A percentile compares a stretch with the other conserved stretches of the same genome.
These are phyloP conservation scores for Limonius californicus DNA, from an alignment of 1,140 invertebrate species.

Conservation along the genomic window DNA sequence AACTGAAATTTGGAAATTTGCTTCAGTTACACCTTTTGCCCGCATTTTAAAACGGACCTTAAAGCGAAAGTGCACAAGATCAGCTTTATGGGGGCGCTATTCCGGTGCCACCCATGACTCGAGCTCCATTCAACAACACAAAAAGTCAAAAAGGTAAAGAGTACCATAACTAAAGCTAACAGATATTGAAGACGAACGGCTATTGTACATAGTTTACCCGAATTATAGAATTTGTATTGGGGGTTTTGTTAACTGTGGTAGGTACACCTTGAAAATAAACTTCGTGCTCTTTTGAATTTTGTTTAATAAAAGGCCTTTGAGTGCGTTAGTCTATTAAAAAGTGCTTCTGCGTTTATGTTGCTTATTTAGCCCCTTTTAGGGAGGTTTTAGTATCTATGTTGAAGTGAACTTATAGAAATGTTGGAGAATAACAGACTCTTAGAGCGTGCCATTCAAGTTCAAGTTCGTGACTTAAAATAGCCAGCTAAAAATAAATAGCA, in stretches of 20 bases:
- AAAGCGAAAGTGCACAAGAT: background rate
- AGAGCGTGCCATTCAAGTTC: no score
- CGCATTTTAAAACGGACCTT: background rate
- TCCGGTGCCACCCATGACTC: background rate
- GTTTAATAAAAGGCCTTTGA: background rate
- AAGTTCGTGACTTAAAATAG: no score
- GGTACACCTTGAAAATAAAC: background rate
- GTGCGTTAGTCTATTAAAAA: background rate
- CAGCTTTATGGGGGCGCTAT: conserved; percentile 2
- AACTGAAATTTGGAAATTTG: conserved; percentile 8
- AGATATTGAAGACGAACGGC: conserved; percentile 8
- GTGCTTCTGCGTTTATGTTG: no score
- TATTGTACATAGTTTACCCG: background rate
- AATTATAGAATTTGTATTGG: conserved; percentile 14
- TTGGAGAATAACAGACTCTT: no score
- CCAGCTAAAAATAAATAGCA: background rate
- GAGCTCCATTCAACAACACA: background rate
- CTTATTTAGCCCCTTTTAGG: no score
- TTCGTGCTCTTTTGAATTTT: background rate
- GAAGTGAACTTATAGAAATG: no score
- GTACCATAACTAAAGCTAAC: conserved; percentile 6
- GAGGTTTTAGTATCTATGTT: no score
- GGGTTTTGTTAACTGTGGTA: background rate
- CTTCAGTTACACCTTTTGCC: conserved; percentile 7
- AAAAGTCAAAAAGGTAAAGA: conserved; percentile 12